Base-by-base conservation (phyloP, 2,113 vertebrate genomes). In the Kryptolebias marmoratus region DNA sequence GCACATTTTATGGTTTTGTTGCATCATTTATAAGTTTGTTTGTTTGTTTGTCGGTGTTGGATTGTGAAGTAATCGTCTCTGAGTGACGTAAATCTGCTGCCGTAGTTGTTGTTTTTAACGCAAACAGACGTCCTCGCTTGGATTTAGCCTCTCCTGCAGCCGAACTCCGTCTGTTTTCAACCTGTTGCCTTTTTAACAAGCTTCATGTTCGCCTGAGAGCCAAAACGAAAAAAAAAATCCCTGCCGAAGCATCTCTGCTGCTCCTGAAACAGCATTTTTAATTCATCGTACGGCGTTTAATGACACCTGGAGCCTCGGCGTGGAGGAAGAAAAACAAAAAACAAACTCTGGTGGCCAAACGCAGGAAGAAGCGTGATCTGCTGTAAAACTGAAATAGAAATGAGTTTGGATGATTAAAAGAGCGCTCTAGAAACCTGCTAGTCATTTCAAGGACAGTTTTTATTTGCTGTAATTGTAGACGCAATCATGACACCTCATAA, bases 401-500 rank as follows among this genome's bases (percentile, higher is more conserved):
- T 69, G 31, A 44, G 62, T 82, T 79, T 22, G 64, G 49, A 58
- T 56, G 62, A 81, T 77, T 76, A 80, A 85, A 80, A 42, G 58
- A 64, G 54, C 18, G 32, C 76, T 84, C 87, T 82, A 74, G 72
- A 83, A 89, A 77, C 74, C 83, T 88, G 87, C 71, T 71, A 79
- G 66, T 31, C 60, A 72, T 89, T 90, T 85, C 56, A 79, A 79
- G 86, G 80, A 82, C 74, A 73, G 1, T 77, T 81, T 86, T 88
- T 31, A 88, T 79, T 80, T 68, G 81, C 70, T 86, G 82, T 81
- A 89, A 90, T 87, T 75, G 63, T 18, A 65, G 62, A 54, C 44
- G 44, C 77, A 90, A 91, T 92, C 87, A 89, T 89, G 80, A 76
- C 90, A 85, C 89, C 79, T 88, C 79, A 16, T 91, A 88, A 91